A percentile compares a stretch with the other conserved stretches of the same genome.
Conservation (phyloP, 2,113 vertebrate genomes). For the Hippoglossus stenolepis region DNA sequence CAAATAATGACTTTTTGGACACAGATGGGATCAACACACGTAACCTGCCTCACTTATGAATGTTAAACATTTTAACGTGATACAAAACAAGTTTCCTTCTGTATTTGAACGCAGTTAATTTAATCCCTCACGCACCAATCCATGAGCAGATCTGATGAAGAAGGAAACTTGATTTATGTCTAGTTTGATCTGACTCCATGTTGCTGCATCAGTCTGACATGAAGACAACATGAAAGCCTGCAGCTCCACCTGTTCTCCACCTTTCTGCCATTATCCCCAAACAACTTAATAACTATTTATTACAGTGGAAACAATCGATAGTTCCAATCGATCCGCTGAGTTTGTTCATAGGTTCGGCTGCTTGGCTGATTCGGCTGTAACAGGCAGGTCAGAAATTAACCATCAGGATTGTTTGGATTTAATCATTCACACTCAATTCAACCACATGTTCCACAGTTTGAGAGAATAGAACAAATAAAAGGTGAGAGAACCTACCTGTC, state of each 20-base stretch:
- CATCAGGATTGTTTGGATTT: not conserved
- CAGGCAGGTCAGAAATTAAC: no score
- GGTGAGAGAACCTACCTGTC: constrained; percentile 73
- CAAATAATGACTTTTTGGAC: not conserved
- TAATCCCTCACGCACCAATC: no score
- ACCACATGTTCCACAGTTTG: not conserved
- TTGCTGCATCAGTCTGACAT: constrained; percentile 15
- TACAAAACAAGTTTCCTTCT: no score
- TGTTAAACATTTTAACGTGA: not conserved
- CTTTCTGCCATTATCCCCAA: constrained; percentile 13
- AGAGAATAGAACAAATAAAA: not conserved
- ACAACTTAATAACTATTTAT: constrained; percentile 44
- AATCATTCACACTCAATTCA: not conserved
- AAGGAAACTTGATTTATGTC: constrained; percentile 23
- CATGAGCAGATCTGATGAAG: not conserved
- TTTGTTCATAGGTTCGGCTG: constrained; percentile 14
- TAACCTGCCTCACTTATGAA: not conserved
- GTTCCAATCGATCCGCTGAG: not conserved
- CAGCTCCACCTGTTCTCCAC: constrained; percentile 27
- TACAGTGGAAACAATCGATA: constrained; percentile 25
- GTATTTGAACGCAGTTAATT: not conserved
- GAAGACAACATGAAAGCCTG: not conserved
- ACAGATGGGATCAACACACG: constrained; percentile 2
- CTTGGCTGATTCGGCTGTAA: not conserved
- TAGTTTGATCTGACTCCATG: not conserved